These are phyloP conservation scores for Ivindomyrus marchei DNA, from an alignment of 2,113 vertebrate species.

Conservation along the genomic window DNA sequence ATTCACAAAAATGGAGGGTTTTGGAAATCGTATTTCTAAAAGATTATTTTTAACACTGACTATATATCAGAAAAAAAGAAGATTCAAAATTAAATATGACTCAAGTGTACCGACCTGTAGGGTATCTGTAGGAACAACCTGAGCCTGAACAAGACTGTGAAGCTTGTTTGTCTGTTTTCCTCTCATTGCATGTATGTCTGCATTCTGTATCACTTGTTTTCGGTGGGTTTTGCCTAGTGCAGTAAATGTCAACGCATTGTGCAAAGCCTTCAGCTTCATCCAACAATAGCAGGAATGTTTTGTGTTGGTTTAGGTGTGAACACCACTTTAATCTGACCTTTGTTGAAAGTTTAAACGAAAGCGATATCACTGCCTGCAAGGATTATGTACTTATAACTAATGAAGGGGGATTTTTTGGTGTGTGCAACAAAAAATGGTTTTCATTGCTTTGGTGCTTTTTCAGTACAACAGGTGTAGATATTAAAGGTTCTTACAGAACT, in stretches of 20 bases:
- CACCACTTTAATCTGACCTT: background rate
- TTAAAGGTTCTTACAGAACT: background rate
- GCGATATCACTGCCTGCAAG: background rate
- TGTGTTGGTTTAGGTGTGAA: background rate
- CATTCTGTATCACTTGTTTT: background rate
- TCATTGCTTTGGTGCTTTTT: background rate
- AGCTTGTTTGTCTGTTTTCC: background rate
- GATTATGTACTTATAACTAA: background rate
- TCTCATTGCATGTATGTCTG: background rate
- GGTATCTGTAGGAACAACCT: background rate
- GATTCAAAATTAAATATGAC: background rate
- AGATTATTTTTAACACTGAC: background rate
- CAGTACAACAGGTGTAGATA: background rate
- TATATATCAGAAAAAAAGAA: background rate
- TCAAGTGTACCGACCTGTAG: background rate
- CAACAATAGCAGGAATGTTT: background rate
- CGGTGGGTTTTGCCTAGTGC: background rate
- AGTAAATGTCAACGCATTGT: background rate
- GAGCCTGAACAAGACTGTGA: background rate
- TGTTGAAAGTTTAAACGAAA: background rate
- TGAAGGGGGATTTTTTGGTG: background rate
- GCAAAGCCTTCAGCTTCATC: background rate
- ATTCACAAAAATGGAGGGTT: background rate
- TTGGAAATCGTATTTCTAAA: background rate
- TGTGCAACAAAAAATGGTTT: background rate